A percentile compares a stretch with the other conserved stretches of the same genome.
Conservation (phyloP, 2,888 invertebrate species). For the Drosophila robusta region DNA sequence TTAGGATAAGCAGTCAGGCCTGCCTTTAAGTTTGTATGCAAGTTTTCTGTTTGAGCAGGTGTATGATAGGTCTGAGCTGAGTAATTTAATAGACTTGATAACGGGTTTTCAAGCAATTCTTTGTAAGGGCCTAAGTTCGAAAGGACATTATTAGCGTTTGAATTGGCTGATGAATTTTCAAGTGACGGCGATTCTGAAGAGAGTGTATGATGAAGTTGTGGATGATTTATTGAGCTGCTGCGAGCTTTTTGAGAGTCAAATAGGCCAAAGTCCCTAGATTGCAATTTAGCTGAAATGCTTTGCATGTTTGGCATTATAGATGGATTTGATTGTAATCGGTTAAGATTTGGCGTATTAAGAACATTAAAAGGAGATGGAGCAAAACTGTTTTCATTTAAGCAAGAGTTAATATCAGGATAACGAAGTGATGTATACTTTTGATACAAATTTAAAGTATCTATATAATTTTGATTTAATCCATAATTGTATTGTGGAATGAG, state of each 20-base stretch:
- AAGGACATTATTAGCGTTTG: slow-evolving; percentile 31
- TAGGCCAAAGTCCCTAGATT: slow-evolving; percentile 35
- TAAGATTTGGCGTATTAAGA: slow-evolving; percentile 21
- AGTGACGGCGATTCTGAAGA: slow-evolving; percentile 23
- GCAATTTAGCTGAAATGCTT: slow-evolving; percentile 29
- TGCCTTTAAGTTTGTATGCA: slow-evolving; percentile 26
- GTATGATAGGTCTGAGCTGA: slow-evolving; percentile 35
- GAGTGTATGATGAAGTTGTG: slow-evolving; percentile 32
- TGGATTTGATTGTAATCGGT: slow-evolving; percentile 29
- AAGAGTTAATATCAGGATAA: slow-evolving; percentile 48
- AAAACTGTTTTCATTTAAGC: slow-evolving; percentile 37
- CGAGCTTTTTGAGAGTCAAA: slow-evolving; percentile 43
- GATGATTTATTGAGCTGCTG: slow-evolving; percentile 16
- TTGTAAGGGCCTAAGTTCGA: slow-evolving; percentile 52
- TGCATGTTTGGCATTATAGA: slow-evolving; percentile 43
- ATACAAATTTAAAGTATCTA: slow-evolving; percentile 62
- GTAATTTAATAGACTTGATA: slow-evolving; percentile 44
- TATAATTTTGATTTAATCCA: slow-evolving; percentile 63
- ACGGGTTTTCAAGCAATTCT: slow-evolving; percentile 52
- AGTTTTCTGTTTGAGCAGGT: slow-evolving; percentile 15
- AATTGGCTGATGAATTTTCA: slow-evolving; percentile 10
- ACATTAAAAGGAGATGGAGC: slow-evolving; percentile 28
- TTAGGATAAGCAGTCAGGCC: slow-evolving; percentile 9
- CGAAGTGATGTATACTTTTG: slow-evolving; percentile 52
- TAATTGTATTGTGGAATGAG: slow-evolving; percentile 66